phyloP scores from a whole-genome alignment of 2,888 invertebrate genomes.

The Drosophila parthenogenetica region DNA sequence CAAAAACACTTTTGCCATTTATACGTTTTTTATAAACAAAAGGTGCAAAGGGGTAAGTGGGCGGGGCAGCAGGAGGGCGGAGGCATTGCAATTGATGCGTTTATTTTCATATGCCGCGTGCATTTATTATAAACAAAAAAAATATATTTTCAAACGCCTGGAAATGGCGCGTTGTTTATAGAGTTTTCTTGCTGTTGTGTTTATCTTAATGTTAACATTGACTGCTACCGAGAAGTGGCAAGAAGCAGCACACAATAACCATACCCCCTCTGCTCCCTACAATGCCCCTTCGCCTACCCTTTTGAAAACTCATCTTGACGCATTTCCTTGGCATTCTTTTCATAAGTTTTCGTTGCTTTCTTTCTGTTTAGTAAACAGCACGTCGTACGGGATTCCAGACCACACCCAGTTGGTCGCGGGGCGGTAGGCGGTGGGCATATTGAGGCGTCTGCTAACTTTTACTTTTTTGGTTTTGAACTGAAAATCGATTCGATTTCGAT shows the following conservation, averaged over 20 bases:
- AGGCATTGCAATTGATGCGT: slow-evolving; percentile 63
- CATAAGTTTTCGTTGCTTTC: slow-evolving; percentile 4
- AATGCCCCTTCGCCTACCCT: neutral
- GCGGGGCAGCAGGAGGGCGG: neutral
- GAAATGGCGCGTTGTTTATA: slow-evolving; percentile 38
- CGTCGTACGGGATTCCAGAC: slow-evolving; percentile 29
- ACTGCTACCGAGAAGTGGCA: slow-evolving; percentile 44
- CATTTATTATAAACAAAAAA: slow-evolving; percentile 76
- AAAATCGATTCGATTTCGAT: slow-evolving; percentile 62
- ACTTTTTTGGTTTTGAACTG: slow-evolving; percentile 75
- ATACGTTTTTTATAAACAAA: slow-evolving; percentile 47
- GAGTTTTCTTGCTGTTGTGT: slow-evolving; percentile 26
- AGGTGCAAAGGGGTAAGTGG: neutral
- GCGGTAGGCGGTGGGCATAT: slow-evolving; percentile 4
- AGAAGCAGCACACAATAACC: slow-evolving; percentile 23
- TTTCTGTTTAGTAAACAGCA: slow-evolving; percentile 67
- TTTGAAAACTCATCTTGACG: slow-evolving; percentile 54
- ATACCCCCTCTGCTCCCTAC: no score
- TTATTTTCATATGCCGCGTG: slow-evolving; percentile 72
- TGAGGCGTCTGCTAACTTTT: slow-evolving; percentile 54
- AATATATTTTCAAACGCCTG: slow-evolving; percentile 43
- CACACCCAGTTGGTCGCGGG: slow-evolving; percentile 23
- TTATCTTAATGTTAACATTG: slow-evolving; percentile 76
- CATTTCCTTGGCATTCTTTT: slow-evolving; percentile 62
- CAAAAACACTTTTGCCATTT: slow-evolving; percentile 58